phyloP scores from a whole-genome alignment of 2,113 vertebrate species.

The Dolichotis patagonum region DNA sequence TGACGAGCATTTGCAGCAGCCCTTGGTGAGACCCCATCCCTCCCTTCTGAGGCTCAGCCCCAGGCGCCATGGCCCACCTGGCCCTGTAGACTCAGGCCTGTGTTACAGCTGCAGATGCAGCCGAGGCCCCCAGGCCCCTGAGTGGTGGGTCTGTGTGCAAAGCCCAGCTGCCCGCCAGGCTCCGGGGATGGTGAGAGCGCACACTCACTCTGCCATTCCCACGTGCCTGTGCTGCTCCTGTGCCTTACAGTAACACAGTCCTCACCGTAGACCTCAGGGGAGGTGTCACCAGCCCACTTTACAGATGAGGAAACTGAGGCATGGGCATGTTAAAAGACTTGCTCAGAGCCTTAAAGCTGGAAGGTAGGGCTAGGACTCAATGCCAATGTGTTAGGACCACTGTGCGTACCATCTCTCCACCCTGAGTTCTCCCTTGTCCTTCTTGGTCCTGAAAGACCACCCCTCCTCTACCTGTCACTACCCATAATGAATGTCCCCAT shows the following conservation, averaged over 20 bases:
- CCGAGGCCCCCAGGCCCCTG: neutral
- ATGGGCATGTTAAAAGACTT: neutral
- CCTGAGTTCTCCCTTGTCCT: neutral
- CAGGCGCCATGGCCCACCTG: rapidly evolving
- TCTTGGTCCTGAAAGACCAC: neutral
- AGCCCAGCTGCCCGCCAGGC: neutral
- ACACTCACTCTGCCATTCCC: neutral
- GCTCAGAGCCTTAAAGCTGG: neutral
- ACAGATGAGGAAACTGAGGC: conserved; percentile 19
- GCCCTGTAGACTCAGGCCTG: too few relatives aligned
- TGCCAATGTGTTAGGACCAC: neutral
- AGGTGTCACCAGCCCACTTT: neutral
- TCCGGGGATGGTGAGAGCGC: neutral
- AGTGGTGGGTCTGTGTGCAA: neutral
- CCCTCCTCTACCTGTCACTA: neutral
- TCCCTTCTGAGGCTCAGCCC: neutral
- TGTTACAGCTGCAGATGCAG: neutral
- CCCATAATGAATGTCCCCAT: neutral
- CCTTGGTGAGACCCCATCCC: neutral
- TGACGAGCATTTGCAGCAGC: neutral
- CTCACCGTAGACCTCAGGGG: neutral
- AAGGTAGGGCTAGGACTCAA: neutral
- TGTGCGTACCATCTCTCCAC: neutral
- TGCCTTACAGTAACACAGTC: neutral
- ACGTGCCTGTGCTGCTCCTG: rapidly evolving